A percentile compares a stretch with the other conserved stretches of the same genome.
phyloP scores from a whole-genome alignment of 2,888 invertebrate genomes.

The Saturnia pavonia region DNA sequence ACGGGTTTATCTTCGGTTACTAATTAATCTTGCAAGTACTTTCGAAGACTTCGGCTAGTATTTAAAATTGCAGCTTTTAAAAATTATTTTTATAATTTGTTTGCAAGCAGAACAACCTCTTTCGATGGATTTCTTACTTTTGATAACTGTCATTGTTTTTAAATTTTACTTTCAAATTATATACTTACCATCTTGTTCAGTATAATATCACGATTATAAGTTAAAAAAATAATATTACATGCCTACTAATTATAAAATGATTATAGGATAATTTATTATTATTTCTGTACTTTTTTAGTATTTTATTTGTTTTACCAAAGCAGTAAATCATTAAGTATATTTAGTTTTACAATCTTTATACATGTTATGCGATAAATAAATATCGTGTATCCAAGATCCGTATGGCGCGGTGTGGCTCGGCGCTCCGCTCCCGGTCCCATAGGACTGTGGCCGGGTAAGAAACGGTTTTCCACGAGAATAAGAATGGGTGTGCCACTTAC shows the following conservation, averaged over 20 bases:
- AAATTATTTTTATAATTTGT: too few relatives aligned
- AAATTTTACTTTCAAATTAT: too few relatives aligned
- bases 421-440: conserved; percentile 46
- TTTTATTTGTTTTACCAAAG: not conserved
- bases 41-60: too few relatives aligned
- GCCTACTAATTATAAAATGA: not conserved
- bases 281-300: not conserved
- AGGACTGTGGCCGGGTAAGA: conserved; percentile 46
- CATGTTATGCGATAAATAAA: conserved; percentile 32
- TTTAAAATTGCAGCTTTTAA: too few relatives aligned
- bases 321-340: not conserved
- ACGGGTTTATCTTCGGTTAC: too few relatives aligned
- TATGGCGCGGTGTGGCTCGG: conserved; percentile 29
- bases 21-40: too few relatives aligned
- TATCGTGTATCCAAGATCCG: conserved; percentile 50
- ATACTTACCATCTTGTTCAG: too few relatives aligned
- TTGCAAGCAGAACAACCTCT: too few relatives aligned
- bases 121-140: too few relatives aligned
- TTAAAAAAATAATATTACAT: too few relatives aligned
- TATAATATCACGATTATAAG: not conserved
- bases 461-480: conserved; percentile 58
- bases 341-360: conserved; percentile 18
- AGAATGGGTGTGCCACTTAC: conserved; percentile 47
- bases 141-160: too few relatives aligned
- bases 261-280: not conserved